Evolutionary conservation across 1,140 invertebrate species (phyloP), one percentile per base, ranked within the genome.

Genomic region (Trichonephila clavipes): DNA sequence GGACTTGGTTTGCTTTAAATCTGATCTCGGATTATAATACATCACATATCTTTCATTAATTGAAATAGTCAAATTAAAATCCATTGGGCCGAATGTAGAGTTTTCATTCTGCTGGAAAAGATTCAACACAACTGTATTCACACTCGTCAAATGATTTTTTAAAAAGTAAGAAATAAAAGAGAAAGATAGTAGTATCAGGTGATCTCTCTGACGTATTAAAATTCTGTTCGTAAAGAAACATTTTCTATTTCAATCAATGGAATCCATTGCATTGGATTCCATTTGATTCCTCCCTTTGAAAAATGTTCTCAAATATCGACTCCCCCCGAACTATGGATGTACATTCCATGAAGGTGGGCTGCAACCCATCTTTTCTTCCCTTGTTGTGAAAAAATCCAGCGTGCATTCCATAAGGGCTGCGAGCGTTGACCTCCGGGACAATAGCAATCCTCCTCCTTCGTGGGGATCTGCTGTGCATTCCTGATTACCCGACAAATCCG

Each of bases 361-460:
- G 6, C 62, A 64, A 12, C 51, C 51, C 51, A 51, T 77, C 28
- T 77, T 77, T 40, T 34, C 28, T 34, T 18, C 82, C 40, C 82
- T 59, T 58, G 82, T 83, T 51, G 24, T 51, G 82, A 51, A 51
- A 83, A 83, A 44, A 59, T n/a, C 5, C 1, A 85, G 34, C 19
- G 82, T 44, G 85, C 85, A 87, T 61, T 61, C 58, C 61, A 12
- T 59, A 14, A 12, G 69, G 69, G 24, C 28, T 19, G 72, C 24
- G 83, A 87, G 24, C 85, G 24, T 87, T 87, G 85, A 87, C 85
- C 85, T 28, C 85, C n/a, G 12, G 58, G 28, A 87, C 85, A 87
- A 87, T 64, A 64, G 85, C 16, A 18, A 59, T 24, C 85, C 24
- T 24, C 59, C 34, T 58, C 44, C 44, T 44, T n/a, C 85, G 85